Evolutionary conservation across 2,888 invertebrate species (phyloP).

Genomic region (Papilio elwesi): DNA sequence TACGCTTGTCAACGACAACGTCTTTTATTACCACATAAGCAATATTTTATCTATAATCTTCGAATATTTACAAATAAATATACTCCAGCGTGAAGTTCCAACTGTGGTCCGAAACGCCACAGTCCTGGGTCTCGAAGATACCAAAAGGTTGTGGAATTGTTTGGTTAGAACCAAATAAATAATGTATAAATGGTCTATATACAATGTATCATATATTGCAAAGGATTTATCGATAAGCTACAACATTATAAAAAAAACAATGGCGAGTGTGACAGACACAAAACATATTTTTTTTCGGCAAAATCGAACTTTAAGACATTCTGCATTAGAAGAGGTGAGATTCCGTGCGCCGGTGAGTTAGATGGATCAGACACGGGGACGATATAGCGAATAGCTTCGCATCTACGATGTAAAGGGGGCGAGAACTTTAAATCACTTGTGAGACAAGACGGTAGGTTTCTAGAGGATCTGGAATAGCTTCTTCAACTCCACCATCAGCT

Average conservation of each 20-base stretch:
- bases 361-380: slow-evolving; percentile 72
- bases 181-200: slow-evolving; percentile 37
- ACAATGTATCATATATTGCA: slow-evolving; percentile 34
- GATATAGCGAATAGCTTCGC: slow-evolving; percentile 50
- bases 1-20: slow-evolving; percentile 1
- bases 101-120: neutral
- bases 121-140: slow-evolving; percentile 32
- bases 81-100: neutral
- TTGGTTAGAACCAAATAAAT: slow-evolving; percentile 32
- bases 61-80: slow-evolving; percentile 38
- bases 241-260: neutral
- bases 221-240: slow-evolving; percentile 14
- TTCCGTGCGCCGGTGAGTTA: slow-evolving; percentile 63
- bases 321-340: slow-evolving; percentile 54
- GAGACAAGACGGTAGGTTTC: slow-evolving; percentile 51
- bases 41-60: slow-evolving; percentile 28
- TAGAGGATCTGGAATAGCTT: slow-evolving; percentile 98
- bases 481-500: slow-evolving; percentile 98
- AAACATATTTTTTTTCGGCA: neutral
- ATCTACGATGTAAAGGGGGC: slow-evolving; percentile 52
- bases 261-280: neutral
- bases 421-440: slow-evolving; percentile 53
- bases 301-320: slow-evolving; percentile 32
- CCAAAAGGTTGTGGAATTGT: slow-evolving; percentile 19
- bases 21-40: neutral